phyloP scores from a whole-genome alignment of 2,888 invertebrate genomes.

The Athripsodes cinereus region DNA sequence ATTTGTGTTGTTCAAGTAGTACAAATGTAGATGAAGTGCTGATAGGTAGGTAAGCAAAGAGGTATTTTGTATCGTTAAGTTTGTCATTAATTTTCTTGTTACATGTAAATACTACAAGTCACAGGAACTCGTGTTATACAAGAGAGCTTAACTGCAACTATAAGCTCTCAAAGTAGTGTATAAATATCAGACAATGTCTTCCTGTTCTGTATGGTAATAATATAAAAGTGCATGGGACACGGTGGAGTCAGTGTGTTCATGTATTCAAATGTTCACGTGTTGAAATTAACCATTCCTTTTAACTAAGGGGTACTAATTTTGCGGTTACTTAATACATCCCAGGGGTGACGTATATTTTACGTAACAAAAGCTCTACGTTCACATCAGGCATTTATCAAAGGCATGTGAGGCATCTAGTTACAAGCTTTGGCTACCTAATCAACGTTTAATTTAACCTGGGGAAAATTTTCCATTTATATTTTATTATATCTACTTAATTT shows the following conservation, averaged over 20 bases:
- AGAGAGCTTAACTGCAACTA: no score
- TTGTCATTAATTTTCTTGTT: not conserved
- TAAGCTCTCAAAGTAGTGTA: no score
- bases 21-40: not conserved
- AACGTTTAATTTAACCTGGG: not conserved
- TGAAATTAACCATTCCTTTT: slow-evolving; percentile 2
- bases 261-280: slow-evolving; percentile 2
- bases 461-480: no score
- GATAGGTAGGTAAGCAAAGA: not conserved
- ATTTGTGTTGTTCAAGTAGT: not conserved
- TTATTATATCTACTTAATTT: no score
- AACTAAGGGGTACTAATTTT: not conserved
- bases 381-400: not conserved
- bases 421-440: not conserved
- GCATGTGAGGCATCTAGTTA: not conserved
- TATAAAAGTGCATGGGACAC: not conserved
- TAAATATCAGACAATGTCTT: not conserved
- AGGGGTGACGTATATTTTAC: not conserved
- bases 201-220: no score
- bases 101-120: slow-evolving; percentile 1
- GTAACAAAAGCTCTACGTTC: not conserved
- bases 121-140: not conserved
- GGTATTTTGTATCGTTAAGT: not conserved
- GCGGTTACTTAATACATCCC: not conserved
- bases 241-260: not conserved